Base-by-base conservation (phyloP, 2,113 vertebrate species). In the Thamnaconus septentrionalis region DNA sequence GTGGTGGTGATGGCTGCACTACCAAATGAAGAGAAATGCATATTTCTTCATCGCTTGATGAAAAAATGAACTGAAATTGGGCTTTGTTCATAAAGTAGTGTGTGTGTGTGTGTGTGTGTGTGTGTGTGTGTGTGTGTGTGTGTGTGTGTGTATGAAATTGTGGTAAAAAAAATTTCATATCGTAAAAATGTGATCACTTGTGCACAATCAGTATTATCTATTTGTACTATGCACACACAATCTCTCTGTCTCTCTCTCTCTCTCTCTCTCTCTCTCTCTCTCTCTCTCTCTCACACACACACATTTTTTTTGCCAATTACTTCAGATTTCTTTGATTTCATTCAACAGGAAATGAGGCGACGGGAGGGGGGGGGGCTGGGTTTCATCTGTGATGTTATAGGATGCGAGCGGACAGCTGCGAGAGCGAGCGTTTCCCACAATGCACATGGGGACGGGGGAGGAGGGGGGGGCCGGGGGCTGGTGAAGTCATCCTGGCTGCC, bases 401-500 rank as follows among this genome's bases (percentile, higher is more conserved):
- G 46, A 89, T 82, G 66, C 61, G 63, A 87, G 73, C 56, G 64
- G 85, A 83, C 85, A 86, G 83, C 80, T 76, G 73, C 71, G 84
- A 65, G 62, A 80, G 69, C 80, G 48, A 76, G 73, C 70, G 59
- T 81, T 86, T 80, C 71, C 83, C 76, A 81, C 74, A 75, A 77
- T 69, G 69, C 75, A 66, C 78, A 82, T 53, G 76, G 80, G 68
- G 82, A 83, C 78, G 82, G 81, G 74, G 73, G 77, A 73, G 69
- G 81, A 75, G 73, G 77, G 75, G 69, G 81, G 48, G 73, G 69
- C 80, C 56, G 75, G 69, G 58, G 75, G 69, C 78, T 88, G 82
- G 84, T 83, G 73, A 79, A 83, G 63, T 84, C 84, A 81, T 83
- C 69, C 47, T 43, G 65, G 64, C 80, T 87, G 84, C 81, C 85